Evolutionary conservation across 1,140 invertebrate species (phyloP).

Genomic region (Leucophenga varia): DNA sequence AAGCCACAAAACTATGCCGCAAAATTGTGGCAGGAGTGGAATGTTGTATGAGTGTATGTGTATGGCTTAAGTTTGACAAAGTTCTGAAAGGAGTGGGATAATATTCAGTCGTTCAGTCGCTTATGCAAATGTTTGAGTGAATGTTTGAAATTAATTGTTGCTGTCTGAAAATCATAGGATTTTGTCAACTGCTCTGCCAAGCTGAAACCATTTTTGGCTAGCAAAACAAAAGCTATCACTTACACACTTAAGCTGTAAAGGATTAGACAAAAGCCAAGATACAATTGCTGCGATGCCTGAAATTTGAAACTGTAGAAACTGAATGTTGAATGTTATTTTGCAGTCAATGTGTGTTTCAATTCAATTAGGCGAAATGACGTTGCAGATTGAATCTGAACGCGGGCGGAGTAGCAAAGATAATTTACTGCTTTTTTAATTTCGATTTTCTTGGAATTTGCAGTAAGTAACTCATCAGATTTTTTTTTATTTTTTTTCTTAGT

Average conservation of each 20-base stretch:
- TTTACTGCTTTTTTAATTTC: no score
- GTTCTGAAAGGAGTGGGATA: no score
- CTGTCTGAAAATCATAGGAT: constrained; percentile 6
- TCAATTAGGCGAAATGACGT: constrained; percentile 51
- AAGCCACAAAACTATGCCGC: constrained; percentile 49
- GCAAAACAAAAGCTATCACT: constrained; percentile 51
- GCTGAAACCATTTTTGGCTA: constrained; percentile 30
- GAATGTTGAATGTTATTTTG: no score
- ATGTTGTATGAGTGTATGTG: no score
- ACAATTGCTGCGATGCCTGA: no score
- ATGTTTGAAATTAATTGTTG: constrained; percentile 51
- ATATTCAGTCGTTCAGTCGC: no score
- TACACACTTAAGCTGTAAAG: constrained; percentile 21
- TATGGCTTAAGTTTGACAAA: no score
- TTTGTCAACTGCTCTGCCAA: background rate
- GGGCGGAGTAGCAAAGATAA: no score
- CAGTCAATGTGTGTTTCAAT: no score
- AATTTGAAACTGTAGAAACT: no score
- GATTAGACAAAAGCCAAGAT: background rate
- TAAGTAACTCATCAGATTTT: constrained; percentile 48
- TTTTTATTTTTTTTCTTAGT: constrained; percentile 34
- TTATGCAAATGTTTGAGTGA: no score
- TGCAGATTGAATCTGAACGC: no score
- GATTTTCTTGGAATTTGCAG: constrained; percentile 19
- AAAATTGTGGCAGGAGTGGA: constrained; percentile 35